These are phyloP conservation scores for Euphydryas editha DNA, from an alignment of 2,888 invertebrate species.

Conservation along the genomic window DNA sequence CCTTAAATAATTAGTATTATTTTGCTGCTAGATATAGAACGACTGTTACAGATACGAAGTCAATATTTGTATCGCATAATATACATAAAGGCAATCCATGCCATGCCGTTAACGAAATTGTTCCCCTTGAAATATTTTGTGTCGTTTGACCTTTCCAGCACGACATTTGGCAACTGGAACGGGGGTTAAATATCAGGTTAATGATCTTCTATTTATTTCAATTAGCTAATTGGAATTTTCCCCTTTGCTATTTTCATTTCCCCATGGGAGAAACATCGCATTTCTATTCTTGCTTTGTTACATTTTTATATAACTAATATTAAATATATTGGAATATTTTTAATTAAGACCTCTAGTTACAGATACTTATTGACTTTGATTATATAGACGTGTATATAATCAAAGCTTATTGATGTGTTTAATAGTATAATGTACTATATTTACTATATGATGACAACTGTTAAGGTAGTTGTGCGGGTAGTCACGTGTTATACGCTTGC, in stretches of 20 bases:
- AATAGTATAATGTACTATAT: too few relatives aligned
- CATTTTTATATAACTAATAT: constrained; percentile 1
- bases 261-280: constrained; percentile 5
- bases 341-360: background rate
- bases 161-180: constrained; percentile 40
- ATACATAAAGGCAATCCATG: background rate
- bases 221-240: constrained; percentile 39
- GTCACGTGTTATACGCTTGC: too few relatives aligned
- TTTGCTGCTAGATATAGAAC: background rate
- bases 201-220: constrained; percentile 38
- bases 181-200: constrained; percentile 41
- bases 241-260: constrained; percentile 16
- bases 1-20: background rate
- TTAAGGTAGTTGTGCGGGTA: too few relatives aligned
- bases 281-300: background rate
- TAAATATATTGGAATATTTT: background rate
- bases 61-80: constrained; percentile 13
- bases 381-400: too few relatives aligned
- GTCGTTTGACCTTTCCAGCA: constrained; percentile 36
- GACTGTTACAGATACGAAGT: background rate
- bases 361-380: background rate
- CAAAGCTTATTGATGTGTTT: too few relatives aligned
- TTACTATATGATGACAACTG: too few relatives aligned
- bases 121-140: constrained; percentile 32
- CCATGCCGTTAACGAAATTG: constrained; percentile 18